These are phyloP conservation scores for Eciton burchellii DNA, from an alignment of 1,140 invertebrate species.

Conservation along the genomic window DNA sequence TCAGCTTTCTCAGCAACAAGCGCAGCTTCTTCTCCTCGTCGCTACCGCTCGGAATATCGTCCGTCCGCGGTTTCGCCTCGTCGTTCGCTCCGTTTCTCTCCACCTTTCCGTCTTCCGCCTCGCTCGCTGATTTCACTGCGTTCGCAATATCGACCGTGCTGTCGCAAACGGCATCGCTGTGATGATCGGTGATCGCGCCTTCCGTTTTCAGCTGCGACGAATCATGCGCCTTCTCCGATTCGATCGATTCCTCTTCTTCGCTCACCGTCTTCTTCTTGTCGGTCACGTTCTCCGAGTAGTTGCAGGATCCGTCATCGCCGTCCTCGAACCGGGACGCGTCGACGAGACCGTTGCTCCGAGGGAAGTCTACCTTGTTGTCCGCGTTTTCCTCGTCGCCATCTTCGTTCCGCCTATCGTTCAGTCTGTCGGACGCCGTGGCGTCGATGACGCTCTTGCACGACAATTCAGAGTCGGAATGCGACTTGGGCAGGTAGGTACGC, in stretches of 20 bases:
- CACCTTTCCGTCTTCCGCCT: background rate
- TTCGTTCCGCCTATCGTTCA: background rate
- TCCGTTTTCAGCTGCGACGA: slow-evolving; percentile 42
- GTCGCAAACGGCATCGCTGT: slow-evolving; percentile 79
- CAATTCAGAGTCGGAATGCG: slow-evolving; percentile 80
- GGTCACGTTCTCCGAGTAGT: slow-evolving; percentile 1
- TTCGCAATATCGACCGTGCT: slow-evolving; percentile 70
- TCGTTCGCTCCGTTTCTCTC: slow-evolving; percentile 50
- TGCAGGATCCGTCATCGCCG: slow-evolving; percentile 14
- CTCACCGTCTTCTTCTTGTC: background rate
- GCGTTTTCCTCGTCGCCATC: background rate
- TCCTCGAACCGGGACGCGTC: slow-evolving; percentile 4
- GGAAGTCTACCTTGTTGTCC: slow-evolving; percentile 67
- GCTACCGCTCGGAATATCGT: slow-evolving; percentile 57
- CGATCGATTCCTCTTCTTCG: background rate
- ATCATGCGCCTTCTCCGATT: background rate
- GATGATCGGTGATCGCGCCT: slow-evolving; percentile 74
- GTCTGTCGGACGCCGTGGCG: background rate
- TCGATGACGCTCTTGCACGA: slow-evolving; percentile 14
- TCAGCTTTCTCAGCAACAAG: slow-evolving; percentile 66
- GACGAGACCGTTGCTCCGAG: background rate
- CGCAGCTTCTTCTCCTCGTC: slow-evolving; percentile 70
- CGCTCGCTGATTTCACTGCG: slow-evolving; percentile 66
- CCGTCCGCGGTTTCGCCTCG: slow-evolving; percentile 65
- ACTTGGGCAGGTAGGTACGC: slow-evolving; percentile 68